Conservation (phyloP, 2,797 vertebrate species). For the Molossus alvarezi region DNA sequence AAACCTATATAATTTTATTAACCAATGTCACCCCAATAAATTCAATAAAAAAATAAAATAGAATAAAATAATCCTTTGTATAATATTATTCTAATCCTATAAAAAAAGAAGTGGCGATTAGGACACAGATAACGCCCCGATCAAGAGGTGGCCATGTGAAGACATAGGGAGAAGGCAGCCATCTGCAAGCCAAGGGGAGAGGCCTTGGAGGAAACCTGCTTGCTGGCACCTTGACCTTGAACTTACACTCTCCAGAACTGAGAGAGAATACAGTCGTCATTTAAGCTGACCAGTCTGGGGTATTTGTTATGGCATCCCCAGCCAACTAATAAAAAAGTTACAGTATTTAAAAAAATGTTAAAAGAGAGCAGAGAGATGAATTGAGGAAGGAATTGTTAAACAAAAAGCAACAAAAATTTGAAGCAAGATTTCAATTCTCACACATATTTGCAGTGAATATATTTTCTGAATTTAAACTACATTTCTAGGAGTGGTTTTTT, state of each 20-base stretch:
- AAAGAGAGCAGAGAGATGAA: not conserved
- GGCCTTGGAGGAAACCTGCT: not conserved
- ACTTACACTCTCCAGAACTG: not conserved
- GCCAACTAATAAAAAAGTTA: not conserved
- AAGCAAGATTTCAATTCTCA: not conserved
- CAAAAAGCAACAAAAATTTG: not conserved
- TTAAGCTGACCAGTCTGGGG: not conserved
- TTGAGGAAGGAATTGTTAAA: not conserved
- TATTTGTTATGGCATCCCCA: not conserved
- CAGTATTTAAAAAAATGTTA: not conserved
- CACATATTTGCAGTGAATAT: not conserved
- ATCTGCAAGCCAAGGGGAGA: not conserved
- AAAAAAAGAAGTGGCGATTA: not conserved
- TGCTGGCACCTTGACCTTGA: not conserved
- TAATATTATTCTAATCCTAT: not conserved
- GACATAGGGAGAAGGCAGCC: not conserved
- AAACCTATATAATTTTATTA: not conserved
- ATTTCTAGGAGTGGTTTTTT: not conserved
- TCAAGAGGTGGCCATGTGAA: not conserved
- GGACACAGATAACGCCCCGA: not conserved
- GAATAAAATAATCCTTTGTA: not conserved
- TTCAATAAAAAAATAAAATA: not conserved
- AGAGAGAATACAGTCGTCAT: not conserved
- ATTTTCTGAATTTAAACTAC: conserved; percentile 39
- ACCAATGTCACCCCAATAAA: not conserved